These are phyloP conservation scores for Tupaia tana DNA, from an alignment of 2,113 vertebrate species.

Conservation along the genomic window DNA sequence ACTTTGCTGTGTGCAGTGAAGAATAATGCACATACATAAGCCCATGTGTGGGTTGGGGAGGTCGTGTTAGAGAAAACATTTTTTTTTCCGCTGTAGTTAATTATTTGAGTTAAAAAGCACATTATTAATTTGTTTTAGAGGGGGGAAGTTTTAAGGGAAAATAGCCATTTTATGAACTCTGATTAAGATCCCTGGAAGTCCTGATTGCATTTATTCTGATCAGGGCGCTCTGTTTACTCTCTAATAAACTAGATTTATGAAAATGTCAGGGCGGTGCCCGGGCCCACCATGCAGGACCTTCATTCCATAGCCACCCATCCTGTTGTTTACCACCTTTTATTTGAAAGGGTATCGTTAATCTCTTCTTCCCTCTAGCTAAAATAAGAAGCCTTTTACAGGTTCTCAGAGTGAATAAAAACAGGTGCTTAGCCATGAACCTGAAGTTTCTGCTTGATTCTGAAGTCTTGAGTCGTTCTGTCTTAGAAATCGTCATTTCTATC, in stretches of 20 bases:
- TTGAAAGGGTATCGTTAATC: conserved; percentile 44
- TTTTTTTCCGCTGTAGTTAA: conserved; percentile 12
- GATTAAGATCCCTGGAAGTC: neutral
- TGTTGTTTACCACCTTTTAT: conserved; percentile 33
- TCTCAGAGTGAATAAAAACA: conserved; percentile 4
- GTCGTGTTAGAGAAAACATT: neutral
- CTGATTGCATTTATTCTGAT: conserved; percentile 11
- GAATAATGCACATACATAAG: neutral
- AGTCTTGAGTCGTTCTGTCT: conserved; percentile 36
- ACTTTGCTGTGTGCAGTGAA: neutral
- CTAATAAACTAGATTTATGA: conserved; percentile 32
- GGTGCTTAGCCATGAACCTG: conserved; percentile 39
- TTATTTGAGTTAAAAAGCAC: neutral
- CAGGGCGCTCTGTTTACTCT: neutral
- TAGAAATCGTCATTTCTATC: conserved; percentile 61
- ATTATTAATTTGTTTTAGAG: neutral
- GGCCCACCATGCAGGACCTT: neutral
- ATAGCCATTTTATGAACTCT: conserved; percentile 16
- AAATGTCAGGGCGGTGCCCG: neutral
- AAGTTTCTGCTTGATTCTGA: conserved; percentile 52
- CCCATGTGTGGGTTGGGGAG: neutral
- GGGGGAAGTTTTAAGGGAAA: conserved; percentile 40
- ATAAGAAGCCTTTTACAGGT: conserved; percentile 28
- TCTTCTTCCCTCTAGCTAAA: conserved; percentile 58
- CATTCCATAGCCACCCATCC: neutral